A percentile compares a stretch with the other conserved stretches of the same genome.
phyloP scores from a whole-genome alignment of 1,140 invertebrate species.

The Lutraria rhynchaena region DNA sequence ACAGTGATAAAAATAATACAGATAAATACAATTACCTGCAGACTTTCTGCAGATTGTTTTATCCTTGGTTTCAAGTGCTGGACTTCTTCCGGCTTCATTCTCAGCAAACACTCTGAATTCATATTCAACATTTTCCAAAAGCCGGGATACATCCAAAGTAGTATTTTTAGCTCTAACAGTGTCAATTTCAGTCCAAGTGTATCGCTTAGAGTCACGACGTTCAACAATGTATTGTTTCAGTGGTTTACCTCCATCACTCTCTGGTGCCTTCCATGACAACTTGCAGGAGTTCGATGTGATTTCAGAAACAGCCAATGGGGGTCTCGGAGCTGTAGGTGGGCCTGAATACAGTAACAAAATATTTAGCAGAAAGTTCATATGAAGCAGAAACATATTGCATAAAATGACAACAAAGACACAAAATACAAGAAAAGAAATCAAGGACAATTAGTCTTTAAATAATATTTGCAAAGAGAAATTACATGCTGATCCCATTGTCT shows the following conservation, averaged over 20 bases:
- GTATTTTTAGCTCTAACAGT: constrained; percentile 62
- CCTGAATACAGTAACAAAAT: too few species aligned
- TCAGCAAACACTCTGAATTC: constrained; percentile 96
- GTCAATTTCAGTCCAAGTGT: constrained; percentile 73
- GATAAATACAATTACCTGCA: constrained; percentile 66
- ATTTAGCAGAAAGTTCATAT: too few species aligned
- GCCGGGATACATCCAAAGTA: constrained; percentile 88
- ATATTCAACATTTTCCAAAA: constrained; percentile 94
- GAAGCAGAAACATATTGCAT: too few species aligned
- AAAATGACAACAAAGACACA: too few species aligned
- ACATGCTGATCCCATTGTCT: too few species aligned
- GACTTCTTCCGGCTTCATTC: constrained; percentile 92
- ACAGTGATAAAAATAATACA: too few species aligned
- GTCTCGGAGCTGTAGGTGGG: constrained; percentile 73
- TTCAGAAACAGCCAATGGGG: constrained; percentile 93
- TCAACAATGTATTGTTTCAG: constrained; percentile 97
- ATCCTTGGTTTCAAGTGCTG: constrained; percentile 89
- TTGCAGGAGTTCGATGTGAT: constrained; percentile 97
- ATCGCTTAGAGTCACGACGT: constrained; percentile 85
- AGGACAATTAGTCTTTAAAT: too few species aligned
- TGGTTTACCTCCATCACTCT: constrained; percentile 96
- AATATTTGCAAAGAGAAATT: too few species aligned
- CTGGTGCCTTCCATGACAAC: constrained; percentile 95
- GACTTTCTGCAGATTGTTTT: constrained; percentile 71
- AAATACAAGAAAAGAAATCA: too few species aligned